Evolutionary conservation across 2,888 invertebrate genomes (phyloP).

Genomic region (Octonoba sinensis): DNA sequence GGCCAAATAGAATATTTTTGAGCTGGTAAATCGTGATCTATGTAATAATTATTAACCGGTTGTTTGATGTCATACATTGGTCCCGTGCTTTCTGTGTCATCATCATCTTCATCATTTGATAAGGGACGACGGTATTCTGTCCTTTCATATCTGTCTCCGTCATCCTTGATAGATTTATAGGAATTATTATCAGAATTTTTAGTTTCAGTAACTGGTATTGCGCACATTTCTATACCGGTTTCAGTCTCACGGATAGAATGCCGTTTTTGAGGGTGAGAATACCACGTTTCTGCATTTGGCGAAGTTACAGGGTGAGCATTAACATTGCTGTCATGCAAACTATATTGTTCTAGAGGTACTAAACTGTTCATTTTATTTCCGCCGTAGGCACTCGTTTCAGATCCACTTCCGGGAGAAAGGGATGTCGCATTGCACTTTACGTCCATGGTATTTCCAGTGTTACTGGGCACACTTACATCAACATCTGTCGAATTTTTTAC

Average conservation of each 20-base stretch:
- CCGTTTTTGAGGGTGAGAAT: constrained; percentile 42
- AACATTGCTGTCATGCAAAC: constrained; percentile 41
- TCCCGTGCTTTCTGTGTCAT: constrained; percentile 48
- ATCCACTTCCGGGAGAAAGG: constrained; percentile 56
- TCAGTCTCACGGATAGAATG: constrained; percentile 57
- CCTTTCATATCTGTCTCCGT: constrained; percentile 31
- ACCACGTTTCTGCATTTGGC: constrained; percentile 53
- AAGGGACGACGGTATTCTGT: constrained; percentile 37
- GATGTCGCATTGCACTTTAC: constrained; percentile 43
- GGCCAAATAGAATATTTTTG: constrained; percentile 60
- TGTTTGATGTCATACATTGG: constrained; percentile 54
- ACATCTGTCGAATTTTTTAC: constrained; percentile 46
- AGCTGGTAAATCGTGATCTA: constrained; percentile 53
- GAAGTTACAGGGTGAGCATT: constrained; percentile 30
- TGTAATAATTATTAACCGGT: constrained; percentile 51
- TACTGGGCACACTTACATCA: constrained; percentile 28
- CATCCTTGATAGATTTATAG: constrained; percentile 31
- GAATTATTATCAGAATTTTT: constrained; percentile 24
- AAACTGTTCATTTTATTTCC: constrained; percentile 52
- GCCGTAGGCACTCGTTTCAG: constrained; percentile 54
- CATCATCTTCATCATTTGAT: constrained; percentile 53
- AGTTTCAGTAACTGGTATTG: constrained; percentile 37
- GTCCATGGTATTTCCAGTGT: constrained; percentile 30
- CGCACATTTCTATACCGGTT: constrained; percentile 58
- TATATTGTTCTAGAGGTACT: constrained; percentile 56